Evolutionary conservation across 2,888 invertebrate genomes (phyloP).

Genomic region (Cephus sareptanus): DNA sequence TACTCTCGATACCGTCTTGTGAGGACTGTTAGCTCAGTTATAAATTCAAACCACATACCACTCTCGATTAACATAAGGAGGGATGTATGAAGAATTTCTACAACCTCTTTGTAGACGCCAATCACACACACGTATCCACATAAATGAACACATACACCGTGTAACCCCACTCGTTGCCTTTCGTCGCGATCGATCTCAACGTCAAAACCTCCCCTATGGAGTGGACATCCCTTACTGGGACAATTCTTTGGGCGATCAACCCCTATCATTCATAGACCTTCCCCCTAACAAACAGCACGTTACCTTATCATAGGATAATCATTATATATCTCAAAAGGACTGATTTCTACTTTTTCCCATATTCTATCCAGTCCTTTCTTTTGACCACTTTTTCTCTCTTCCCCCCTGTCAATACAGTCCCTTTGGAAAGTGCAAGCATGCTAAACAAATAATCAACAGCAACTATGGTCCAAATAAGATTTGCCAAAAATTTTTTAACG

Average conservation of each 20-base stretch:
- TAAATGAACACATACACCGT: background rate
- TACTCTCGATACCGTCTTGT: constrained; percentile 81
- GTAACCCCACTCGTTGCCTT: background rate
- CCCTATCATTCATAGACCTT: background rate
- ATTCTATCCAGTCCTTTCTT: background rate
- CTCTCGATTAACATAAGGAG: background rate
- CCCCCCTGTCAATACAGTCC: background rate
- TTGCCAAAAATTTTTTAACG: background rate
- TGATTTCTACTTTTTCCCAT: background rate
- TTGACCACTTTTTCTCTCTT: background rate
- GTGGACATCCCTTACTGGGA: background rate
- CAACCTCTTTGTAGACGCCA: background rate
- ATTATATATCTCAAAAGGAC: background rate
- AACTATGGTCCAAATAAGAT: background rate
- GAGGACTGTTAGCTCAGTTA: constrained; percentile 59
- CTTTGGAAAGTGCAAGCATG: background rate
- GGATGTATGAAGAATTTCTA: background rate
- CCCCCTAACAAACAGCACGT: background rate
- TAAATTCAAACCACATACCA: constrained; percentile 3
- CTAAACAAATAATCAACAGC: background rate
- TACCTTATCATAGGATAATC: background rate
- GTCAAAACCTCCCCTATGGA: background rate
- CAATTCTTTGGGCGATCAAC: background rate
- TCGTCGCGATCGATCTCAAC: constrained; percentile 2
- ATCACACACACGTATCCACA: background rate